Conservation (phyloP, 2,888 invertebrate species). For the Cataglyphis cursor region DNA sequence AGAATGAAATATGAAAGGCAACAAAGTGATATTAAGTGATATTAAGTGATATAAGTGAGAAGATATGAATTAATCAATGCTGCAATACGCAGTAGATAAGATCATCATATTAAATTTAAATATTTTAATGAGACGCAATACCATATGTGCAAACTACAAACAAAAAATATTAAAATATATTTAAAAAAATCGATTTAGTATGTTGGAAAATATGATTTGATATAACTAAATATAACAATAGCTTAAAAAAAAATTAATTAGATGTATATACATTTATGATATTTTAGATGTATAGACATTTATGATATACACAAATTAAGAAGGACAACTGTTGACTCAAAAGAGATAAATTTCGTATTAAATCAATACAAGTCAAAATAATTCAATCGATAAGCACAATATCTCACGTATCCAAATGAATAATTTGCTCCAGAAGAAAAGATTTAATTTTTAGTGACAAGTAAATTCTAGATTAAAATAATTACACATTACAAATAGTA, state of each 20-base stretch:
- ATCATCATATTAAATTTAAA: slow-evolving; percentile 36
- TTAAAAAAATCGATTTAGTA: not conserved
- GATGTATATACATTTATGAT: not conserved
- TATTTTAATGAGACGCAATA: not conserved
- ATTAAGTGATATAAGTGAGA: slow-evolving; percentile 16
- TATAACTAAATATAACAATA: not conserved
- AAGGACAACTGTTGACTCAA: not conserved
- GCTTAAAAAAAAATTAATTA: not conserved
- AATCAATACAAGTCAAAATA: slow-evolving; percentile 4
- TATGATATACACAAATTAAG: not conserved
- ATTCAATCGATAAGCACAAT: not conserved
- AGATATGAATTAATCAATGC: slow-evolving; percentile 11
- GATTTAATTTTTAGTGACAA: not conserved
- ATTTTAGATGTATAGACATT: not conserved
- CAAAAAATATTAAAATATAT: not conserved
- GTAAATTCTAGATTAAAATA: not conserved
- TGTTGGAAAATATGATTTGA: not conserved
- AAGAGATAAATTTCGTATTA: not conserved
- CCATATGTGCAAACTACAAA: not conserved
- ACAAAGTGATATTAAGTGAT: not conserved
- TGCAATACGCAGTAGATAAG: slow-evolving; percentile 30
- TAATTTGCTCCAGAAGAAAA: not conserved
- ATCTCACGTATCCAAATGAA: not conserved
- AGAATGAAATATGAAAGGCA: not conserved
- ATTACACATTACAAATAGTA: not conserved